Conservation (phyloP, 2,888 invertebrate genomes). For the Onthophagus sagittarius region DNA sequence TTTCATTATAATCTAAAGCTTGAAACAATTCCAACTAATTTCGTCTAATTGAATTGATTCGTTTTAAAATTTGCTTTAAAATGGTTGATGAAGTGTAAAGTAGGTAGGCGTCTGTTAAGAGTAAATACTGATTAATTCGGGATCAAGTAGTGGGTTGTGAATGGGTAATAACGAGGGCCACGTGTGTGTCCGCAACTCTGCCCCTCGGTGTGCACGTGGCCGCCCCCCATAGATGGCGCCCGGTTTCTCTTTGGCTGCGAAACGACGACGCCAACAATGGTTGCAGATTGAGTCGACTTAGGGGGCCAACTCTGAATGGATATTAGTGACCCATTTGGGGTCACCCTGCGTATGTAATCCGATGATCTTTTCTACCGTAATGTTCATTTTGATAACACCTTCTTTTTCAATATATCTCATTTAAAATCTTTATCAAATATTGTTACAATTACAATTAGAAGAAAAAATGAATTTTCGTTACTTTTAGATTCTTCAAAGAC, state of each 20-base stretch:
- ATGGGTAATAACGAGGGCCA: constrained; percentile 16
- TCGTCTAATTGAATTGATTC: neutral
- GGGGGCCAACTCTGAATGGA: neutral
- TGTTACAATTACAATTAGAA: no score
- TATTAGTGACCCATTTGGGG: constrained; percentile 16
- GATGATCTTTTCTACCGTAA: constrained; percentile 15
- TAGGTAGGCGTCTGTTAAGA: neutral
- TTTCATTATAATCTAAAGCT: neutral
- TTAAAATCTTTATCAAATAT: neutral
- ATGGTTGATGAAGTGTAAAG: neutral
- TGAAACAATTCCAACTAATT: neutral
- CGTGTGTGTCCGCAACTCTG: neutral
- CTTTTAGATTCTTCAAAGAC: no score
- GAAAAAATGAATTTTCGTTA: no score
- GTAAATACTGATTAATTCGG: constrained; percentile 9
- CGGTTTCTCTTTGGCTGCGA: neutral
- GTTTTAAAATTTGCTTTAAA: neutral
- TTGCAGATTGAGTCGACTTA: constrained; percentile 5
- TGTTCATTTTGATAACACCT: constrained; percentile 7
- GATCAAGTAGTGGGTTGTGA: constrained; percentile 1
- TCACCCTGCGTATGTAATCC: constrained; percentile 18
- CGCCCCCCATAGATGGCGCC: constrained; percentile 5
- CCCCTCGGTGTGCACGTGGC: constrained; percentile 10
- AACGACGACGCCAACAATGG: neutral
- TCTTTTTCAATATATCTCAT: neutral